Evolutionary conservation across 2,888 invertebrate species (phyloP), one percentile per base, ranked within the genome.

Genomic region (Tholera decimalis): DNA sequence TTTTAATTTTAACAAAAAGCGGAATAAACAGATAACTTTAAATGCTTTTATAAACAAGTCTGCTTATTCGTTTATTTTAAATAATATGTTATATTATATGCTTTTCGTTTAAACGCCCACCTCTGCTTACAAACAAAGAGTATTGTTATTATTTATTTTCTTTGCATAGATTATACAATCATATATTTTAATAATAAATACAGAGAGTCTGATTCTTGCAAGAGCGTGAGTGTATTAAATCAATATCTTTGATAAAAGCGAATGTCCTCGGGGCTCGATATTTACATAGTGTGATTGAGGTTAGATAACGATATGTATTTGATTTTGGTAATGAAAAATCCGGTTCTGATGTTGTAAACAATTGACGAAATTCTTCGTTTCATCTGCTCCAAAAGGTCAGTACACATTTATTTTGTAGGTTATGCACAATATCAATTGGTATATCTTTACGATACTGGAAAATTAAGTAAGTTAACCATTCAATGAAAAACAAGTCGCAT

Each of bases 361-460:
- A 57, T 53, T 58, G 59, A 77, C 44, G 20, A 35, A 46, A 57
- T 46, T 71, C 57, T 8, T 60, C 53, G 46, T 56, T 59, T 49
- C 77, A 47, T 49, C 77, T 54, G 30, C 72, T 28, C 44, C 18
- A 24, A 60, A 60, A 74, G 74, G 74, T 74, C 54, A 77, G 74
- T 74, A 64, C 15, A 46, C 15, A 44, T 43, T 62, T 22, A 26
- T 24, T 43, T 43, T 54, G 7, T 7, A 43, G 4, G 3, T 37
- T 22, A 51, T 3, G 13, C 37, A 13, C 20, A 51, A 33, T 33
- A 59, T 20, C 13, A 55, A 26, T 18, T 33, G 15, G 13, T 53
- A 2, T 18, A 24, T 5, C 4, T 50, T 24, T 13, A 30, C 26
- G 9, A 37, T 9, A 20, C 5, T 3, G 2, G 24, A 22, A 18